Evolutionary conservation across 2,888 invertebrate species (phyloP).

Genomic region (Synanthedon andrenaeformis): DNA sequence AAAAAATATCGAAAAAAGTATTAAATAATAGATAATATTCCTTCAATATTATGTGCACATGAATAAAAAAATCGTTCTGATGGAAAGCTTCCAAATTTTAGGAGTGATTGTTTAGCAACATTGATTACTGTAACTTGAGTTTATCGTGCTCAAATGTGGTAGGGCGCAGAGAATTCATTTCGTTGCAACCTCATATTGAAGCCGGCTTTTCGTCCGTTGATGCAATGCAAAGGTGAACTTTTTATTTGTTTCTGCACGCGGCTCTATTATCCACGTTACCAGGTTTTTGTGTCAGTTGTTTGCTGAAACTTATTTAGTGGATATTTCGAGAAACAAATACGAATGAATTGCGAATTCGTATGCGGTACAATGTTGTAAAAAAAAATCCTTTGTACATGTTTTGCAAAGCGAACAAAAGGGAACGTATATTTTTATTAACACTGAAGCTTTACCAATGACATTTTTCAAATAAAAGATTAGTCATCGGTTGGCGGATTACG

Average conservation of each 20-base stretch:
- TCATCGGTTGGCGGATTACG: no score
- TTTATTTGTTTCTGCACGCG: slow-evolving; percentile 9
- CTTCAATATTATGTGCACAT: no score
- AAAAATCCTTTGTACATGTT: no score
- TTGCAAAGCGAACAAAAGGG: not conserved
- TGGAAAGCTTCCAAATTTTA: no score
- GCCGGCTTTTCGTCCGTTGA: slow-evolving; percentile 7
- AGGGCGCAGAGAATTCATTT: slow-evolving; percentile 9
- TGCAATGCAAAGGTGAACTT: slow-evolving; percentile 9
- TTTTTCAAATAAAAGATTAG: no score
- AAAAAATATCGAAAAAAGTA: no score
- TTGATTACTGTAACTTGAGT: not conserved
- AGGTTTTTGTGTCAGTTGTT: slow-evolving; percentile 1
- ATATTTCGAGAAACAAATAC: not conserved
- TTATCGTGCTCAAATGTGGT: not conserved
- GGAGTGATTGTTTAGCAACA: not conserved
- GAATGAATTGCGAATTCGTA: not conserved
- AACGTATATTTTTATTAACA: no score
- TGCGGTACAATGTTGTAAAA: not conserved
- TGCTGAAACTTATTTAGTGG: slow-evolving; percentile 4
- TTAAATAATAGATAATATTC: no score
- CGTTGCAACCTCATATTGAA: slow-evolving; percentile 12
- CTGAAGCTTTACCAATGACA: no score
- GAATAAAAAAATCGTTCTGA: no score
- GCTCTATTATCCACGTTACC: slow-evolving; percentile 5